Percentiles rank a stretch among this genome's conserved stretches.
Evolutionary conservation across 2,113 vertebrate genomes (phyloP).

Genomic region (Oreochromis tanganicae): DNA sequence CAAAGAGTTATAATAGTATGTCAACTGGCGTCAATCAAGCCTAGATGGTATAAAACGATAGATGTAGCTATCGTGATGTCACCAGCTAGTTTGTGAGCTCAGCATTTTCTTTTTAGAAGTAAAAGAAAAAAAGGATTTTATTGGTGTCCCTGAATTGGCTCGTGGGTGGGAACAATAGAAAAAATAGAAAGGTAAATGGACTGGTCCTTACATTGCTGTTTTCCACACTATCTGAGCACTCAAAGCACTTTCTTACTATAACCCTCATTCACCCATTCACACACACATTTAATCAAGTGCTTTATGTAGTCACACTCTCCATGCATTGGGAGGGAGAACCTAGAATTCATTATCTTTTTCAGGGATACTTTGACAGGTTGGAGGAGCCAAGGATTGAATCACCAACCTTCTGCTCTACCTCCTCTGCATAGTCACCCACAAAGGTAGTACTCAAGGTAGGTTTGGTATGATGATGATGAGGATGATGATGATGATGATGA

Average conservation of each 20-base stretch:
- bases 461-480: too few relatives aligned
- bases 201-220: neutral
- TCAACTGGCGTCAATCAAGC: neutral
- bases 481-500: too few relatives aligned
- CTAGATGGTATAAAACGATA: neutral
- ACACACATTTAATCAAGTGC: neutral
- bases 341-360: too few relatives aligned
- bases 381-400: too few relatives aligned
- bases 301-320: neutral
- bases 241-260: neutral
- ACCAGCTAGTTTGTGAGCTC: neutral
- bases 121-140: neutral
- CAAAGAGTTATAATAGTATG: neutral
- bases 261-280: neutral
- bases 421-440: too few relatives aligned
- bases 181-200: neutral
- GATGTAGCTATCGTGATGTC: neutral
- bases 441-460: too few relatives aligned
- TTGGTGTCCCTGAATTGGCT: fast-evolving
- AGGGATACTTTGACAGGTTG: too few relatives aligned
- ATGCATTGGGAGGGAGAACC: too few relatives aligned
- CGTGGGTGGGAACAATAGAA: neutral
- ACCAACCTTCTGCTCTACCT: too few relatives aligned
- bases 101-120: neutral
- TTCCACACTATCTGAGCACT: neutral